Evolutionary conservation across 1,140 invertebrate species (phyloP).

Genomic region (Atopsyche davidsoni): DNA sequence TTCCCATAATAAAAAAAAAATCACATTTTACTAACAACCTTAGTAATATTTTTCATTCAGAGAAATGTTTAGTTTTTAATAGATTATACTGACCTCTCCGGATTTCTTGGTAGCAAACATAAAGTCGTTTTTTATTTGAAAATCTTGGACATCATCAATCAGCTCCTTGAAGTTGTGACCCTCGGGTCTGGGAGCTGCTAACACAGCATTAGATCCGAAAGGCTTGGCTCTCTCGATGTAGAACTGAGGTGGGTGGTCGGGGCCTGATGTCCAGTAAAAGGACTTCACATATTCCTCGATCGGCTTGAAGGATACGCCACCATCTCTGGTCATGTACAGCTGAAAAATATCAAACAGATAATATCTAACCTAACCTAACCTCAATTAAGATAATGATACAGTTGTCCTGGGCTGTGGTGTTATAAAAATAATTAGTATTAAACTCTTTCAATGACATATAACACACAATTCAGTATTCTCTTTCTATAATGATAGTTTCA

Average conservation of each 20-base stretch:
- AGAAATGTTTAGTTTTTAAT: no score
- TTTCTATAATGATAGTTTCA: no score
- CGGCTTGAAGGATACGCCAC: slow-evolving; percentile 62
- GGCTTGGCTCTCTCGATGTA: slow-evolving; percentile 67
- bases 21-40: no score
- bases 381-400: no score
- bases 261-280: slow-evolving; percentile 61
- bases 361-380: background rate
- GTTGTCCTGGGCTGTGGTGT: background rate
- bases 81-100: slow-evolving; percentile 40
- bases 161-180: slow-evolving; percentile 45
- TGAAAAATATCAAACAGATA: slow-evolving; percentile 37
- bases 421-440: background rate
- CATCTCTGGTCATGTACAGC: slow-evolving; percentile 71
- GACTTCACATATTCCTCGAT: slow-evolving; percentile 70
- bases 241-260: slow-evolving; percentile 47
- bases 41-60: no score
- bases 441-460: background rate
- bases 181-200: slow-evolving; percentile 47
- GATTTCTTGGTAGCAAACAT: slow-evolving; percentile 72
- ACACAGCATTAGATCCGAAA: slow-evolving; percentile 53
- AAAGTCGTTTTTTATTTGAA: slow-evolving; percentile 75
- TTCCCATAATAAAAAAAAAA: no score
- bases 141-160: slow-evolving; percentile 68
- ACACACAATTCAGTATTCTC: slow-evolving; percentile 13